Evolutionary conservation across 2,797 vertebrate species (phyloP).

Genomic region (Danionella dracula): DNA sequence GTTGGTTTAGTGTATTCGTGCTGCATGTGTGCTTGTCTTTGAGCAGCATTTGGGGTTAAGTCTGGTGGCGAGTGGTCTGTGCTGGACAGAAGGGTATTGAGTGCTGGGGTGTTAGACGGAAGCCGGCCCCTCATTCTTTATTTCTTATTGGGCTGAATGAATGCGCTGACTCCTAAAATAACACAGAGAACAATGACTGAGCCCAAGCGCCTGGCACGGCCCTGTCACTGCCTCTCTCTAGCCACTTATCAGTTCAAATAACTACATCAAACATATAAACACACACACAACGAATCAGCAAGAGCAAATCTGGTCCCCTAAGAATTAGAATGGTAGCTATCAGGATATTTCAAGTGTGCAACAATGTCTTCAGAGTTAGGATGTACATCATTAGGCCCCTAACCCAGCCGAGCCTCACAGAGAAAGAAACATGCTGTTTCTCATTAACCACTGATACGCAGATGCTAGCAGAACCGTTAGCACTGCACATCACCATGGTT

Average conservation of each 20-base stretch:
- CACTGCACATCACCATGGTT: constrained; percentile 25
- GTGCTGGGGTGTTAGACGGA: background rate
- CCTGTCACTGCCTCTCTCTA: background rate
- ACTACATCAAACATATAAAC: background rate
- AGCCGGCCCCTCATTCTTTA: constrained; percentile 23
- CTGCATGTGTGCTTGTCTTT: too few relatives aligned
- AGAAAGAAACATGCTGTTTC: constrained; percentile 20
- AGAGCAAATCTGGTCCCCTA: background rate
- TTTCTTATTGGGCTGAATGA: constrained; percentile 22
- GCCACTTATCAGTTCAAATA: constrained; percentile 15
- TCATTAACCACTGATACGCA: constrained; percentile 11
- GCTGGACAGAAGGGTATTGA: constrained; percentile 12
- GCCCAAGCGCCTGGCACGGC: background rate
- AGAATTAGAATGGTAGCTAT: background rate
- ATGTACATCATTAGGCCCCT: constrained; percentile 10
- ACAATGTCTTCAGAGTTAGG: constrained; percentile 8
- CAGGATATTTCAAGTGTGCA: constrained; percentile 9
- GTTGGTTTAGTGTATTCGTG: too few relatives aligned
- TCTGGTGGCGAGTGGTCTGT: background rate
- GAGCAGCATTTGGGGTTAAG: constrained; percentile 7
- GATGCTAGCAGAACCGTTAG: constrained; percentile 7
- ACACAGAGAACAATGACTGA: constrained; percentile 30
- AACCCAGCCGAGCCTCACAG: constrained; percentile 3
- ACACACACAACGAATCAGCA: background rate
- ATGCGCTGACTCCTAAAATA: constrained; percentile 22